Percentiles rank a stretch among this genome's conserved stretches.
phyloP scores from a whole-genome alignment of 2,888 invertebrate genomes.

The Sipha maydis region DNA sequence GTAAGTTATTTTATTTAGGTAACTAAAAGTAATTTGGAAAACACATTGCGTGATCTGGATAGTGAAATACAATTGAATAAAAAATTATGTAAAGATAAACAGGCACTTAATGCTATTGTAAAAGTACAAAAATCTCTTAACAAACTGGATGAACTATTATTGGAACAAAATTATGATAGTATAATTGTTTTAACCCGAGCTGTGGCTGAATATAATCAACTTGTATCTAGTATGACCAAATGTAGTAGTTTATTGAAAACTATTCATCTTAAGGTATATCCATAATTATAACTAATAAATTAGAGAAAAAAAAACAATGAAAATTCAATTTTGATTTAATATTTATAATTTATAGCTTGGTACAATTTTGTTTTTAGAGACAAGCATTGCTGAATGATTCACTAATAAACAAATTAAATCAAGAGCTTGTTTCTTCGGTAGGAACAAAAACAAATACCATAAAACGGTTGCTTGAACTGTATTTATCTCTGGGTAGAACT shows the following conservation, averaged over 20 bases:
- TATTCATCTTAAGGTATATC: constrained; percentile 31
- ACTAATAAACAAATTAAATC: constrained; percentile 72
- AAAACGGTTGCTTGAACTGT: constrained; percentile 72
- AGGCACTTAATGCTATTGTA: constrained; percentile 32
- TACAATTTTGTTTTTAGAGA: constrained; percentile 66
- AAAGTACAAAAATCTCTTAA: constrained; percentile 50
- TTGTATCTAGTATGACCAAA: constrained; percentile 73
- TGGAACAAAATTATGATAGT: constrained; percentile 36
- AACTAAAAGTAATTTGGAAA: constrained; percentile 54
- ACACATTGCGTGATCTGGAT: constrained; percentile 39
- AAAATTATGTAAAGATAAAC: constrained; percentile 48
- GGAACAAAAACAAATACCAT: constrained; percentile 69
- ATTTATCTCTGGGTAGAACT: constrained; percentile 76
- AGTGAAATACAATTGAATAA: constrained; percentile 54
- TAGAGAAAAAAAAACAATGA: neutral
- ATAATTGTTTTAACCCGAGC: constrained; percentile 75
- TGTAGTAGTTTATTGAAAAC: constrained; percentile 28
- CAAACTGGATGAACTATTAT: constrained; percentile 50
- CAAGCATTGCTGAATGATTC: constrained; percentile 66
- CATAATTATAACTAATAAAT: neutral
- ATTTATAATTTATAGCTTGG: constrained; percentile 31
- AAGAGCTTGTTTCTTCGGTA: constrained; percentile 67
- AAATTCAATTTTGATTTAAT: neutral
- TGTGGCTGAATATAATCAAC: constrained; percentile 79
- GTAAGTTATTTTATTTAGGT: constrained; percentile 5